Evolutionary conservation across 1,140 invertebrate species (phyloP).

Genomic region (Oryzaephilus surinamensis): DNA sequence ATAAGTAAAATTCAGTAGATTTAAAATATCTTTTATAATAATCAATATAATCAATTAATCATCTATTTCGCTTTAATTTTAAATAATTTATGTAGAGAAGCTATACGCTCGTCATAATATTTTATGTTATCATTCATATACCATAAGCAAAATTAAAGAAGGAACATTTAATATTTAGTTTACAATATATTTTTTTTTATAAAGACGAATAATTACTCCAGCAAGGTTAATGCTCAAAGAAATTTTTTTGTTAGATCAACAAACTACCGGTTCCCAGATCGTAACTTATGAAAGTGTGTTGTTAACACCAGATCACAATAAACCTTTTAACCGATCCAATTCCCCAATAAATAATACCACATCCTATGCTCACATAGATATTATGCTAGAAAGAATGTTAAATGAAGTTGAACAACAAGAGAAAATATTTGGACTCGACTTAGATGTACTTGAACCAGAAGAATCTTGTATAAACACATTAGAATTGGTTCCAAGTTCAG

Average conservation of each 20-base stretch:
- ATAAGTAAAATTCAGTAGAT: too few relatives aligned
- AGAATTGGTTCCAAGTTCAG: constrained; percentile 28
- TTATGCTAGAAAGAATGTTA: constrained; percentile 32
- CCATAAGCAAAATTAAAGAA: too few relatives aligned
- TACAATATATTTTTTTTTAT: too few relatives aligned
- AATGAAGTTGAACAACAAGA: constrained; percentile 31
- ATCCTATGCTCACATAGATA: constrained; percentile 32
- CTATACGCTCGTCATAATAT: too few relatives aligned
- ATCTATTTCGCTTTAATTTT: too few relatives aligned
- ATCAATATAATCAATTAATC: too few relatives aligned
- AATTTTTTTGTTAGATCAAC: constrained; percentile 7
- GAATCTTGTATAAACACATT: constrained; percentile 30
- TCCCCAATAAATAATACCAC: constrained; percentile 15
- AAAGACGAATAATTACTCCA: too few relatives aligned
- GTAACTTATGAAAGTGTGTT: constrained; percentile 31
- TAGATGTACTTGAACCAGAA: constrained; percentile 22
- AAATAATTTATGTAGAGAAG: too few relatives aligned
- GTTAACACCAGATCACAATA: constrained; percentile 21
- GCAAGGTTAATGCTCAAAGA: constrained; percentile 30
- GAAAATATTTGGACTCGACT: constrained; percentile 24
- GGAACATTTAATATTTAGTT: too few relatives aligned
- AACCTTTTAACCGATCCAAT: constrained; percentile 9
- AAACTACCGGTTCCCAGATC: constrained; percentile 11
- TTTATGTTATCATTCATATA: too few relatives aligned
- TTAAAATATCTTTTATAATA: too few relatives aligned